These are phyloP conservation scores for Vidua chalybeata DNA, from an alignment of 2,113 vertebrate genomes.

Conservation along the genomic window DNA sequence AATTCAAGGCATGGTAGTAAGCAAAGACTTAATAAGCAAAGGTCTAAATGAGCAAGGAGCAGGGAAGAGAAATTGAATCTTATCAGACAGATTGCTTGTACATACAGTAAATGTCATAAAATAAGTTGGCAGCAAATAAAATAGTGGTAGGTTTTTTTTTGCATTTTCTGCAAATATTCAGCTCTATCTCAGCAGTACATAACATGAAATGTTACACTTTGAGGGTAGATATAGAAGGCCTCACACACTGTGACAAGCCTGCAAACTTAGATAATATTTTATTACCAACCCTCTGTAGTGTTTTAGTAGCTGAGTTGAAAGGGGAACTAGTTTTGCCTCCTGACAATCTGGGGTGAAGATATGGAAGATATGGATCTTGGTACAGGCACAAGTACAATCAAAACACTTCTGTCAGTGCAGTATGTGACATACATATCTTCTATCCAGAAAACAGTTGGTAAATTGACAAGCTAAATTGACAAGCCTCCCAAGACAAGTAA, in stretches of 20 bases:
- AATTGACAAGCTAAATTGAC: neutral
- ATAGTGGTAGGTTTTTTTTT: neutral
- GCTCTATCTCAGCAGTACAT: neutral
- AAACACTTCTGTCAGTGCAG: neutral
- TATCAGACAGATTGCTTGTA: neutral
- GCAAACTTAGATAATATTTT: neutral
- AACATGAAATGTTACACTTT: neutral
- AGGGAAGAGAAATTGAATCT: neutral
- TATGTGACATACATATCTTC: neutral
- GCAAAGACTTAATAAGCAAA: neutral
- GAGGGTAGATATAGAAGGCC: neutral
- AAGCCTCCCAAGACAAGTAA: neutral
- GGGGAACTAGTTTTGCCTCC: neutral
- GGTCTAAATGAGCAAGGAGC: neutral
- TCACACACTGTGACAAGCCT: neutral
- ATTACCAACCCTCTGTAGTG: neutral
- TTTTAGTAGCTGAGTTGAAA: neutral
- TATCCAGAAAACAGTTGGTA: neutral
- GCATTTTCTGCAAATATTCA: neutral
- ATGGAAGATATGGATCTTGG: neutral
- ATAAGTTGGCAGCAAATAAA: neutral
- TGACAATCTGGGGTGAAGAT: neutral
- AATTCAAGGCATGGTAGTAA: neutral
- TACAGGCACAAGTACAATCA: neutral
- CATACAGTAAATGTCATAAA: neutral